Evolutionary conservation across 2,113 vertebrate genomes (phyloP), one percentile per base, ranked within the genome.

Genomic region (Solenodon paradoxus): DNA sequence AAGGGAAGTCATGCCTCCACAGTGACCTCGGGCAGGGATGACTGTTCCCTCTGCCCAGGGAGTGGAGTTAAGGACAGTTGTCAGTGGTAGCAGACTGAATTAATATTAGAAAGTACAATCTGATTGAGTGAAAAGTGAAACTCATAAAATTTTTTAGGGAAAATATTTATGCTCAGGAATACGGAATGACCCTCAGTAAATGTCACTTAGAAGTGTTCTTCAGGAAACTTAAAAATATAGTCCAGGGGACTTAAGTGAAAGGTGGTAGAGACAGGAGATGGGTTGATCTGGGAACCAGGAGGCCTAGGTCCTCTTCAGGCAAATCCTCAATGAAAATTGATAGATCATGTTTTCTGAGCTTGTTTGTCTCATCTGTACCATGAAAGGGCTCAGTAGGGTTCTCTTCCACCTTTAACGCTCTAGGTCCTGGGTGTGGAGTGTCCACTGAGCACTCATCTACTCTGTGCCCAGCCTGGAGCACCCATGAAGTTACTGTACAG

Each of bases 21-120:
- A 20, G n/a, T 68, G 28, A 4, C 40, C 7, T 0, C 0, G 0
- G 9, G 2, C 38, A 66, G 47, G 17, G 24, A 24, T 10, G 81
- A 9, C 32, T 28, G 47, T 47, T 12, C 15, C 69, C 38, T 22
- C 49, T 9, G 11, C 83, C 9, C 3, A 0, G 11, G 49, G 5
- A 68, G 2, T 7, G 47, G 32, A 10, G 16, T 10, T 15, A 7
- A 59, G 12, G 20, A 9, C 12, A 2, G 40, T 3, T 66, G 64
- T 53, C 30, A 35, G 32, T 63, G 75, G 11, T 0, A 13, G 9
- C 61, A 69, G 51, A 61, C 79, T 84, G 15, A 86, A 63, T 51
- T 28, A 0, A 35, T 15, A 45, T 13, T 10, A 24, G 20, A 64
- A 72, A 69, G 13, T 32, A 53, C 47, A 42, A 9, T 1, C 2